Conservation (phyloP, 2,113 vertebrate species). For the Megaceryle torquata region DNA sequence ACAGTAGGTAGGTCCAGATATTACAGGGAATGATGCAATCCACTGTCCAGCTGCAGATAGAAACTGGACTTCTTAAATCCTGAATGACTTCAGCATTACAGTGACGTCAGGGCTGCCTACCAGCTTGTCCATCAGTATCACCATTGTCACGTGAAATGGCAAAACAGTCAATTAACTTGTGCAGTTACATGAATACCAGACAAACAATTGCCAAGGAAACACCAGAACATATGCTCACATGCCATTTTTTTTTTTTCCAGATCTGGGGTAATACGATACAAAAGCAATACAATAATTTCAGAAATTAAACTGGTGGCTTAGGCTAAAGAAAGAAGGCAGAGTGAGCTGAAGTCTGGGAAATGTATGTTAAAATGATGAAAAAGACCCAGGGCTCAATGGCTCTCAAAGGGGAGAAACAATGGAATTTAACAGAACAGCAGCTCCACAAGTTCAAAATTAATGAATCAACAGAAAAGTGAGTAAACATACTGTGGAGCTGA, state of each 20-base stretch:
- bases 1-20: background rate
- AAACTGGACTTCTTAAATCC: background rate
- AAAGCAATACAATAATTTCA: background rate
- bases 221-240: background rate
- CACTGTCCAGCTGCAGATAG: background rate
- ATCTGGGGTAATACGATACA: background rate
- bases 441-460: conserved; percentile 44
- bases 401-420: conserved; percentile 25
- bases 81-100: background rate
- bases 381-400: background rate
- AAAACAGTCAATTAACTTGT: background rate
- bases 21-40: conserved; percentile 34
- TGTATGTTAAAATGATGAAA: background rate
- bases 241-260: background rate
- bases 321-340: background rate
- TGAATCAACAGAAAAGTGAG: conserved; percentile 56
- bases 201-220: conserved; percentile 20
- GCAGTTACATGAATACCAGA: background rate
- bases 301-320: background rate
- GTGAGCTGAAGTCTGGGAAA: background rate
- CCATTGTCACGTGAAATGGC: background rate
- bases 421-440: conserved; percentile 30
- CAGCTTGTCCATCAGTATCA: background rate
- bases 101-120: background rate
- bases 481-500: conserved; percentile 36